Percentiles rank a stretch among this genome's conserved stretches.
Evolutionary conservation across 2,797 vertebrate species (phyloP).

Genomic region (Enteromius trimaculatus): DNA sequence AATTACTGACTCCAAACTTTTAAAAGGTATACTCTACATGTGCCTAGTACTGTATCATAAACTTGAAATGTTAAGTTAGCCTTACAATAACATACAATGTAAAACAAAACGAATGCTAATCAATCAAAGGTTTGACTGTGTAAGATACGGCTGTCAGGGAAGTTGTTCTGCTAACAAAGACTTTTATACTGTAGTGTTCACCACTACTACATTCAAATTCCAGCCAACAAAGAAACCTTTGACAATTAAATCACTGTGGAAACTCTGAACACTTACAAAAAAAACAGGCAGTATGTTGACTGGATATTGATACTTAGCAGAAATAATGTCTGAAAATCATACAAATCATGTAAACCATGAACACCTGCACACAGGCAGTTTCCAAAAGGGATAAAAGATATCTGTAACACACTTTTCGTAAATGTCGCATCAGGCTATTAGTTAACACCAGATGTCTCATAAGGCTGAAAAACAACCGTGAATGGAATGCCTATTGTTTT

Average conservation of each 20-base stretch:
- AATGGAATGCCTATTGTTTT: slow-evolving; percentile 18
- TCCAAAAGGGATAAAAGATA: background rate
- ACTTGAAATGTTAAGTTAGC: background rate
- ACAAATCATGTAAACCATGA: slow-evolving; percentile 12
- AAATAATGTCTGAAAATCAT: background rate
- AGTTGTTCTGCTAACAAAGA: background rate
- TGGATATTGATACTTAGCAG: background rate
- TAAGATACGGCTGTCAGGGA: background rate
- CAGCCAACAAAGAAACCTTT: background rate
- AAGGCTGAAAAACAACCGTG: slow-evolving; percentile 2
- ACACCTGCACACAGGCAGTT: background rate
- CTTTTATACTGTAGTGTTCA: background rate
- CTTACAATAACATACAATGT: background rate
- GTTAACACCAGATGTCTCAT: slow-evolving; percentile 35
- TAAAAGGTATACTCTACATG: background rate
- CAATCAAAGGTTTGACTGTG: background rate
- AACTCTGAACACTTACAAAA: background rate
- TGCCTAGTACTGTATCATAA: background rate
- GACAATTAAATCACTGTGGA: background rate
- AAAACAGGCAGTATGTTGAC: background rate
- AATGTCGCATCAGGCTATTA: slow-evolving; percentile 12
- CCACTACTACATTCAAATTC: background rate
- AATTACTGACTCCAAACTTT: background rate
- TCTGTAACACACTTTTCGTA: slow-evolving; percentile 12
- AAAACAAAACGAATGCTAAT: background rate